These are phyloP conservation scores for Hemithea aestivaria DNA, from an alignment of 2,888 invertebrate species.

Conservation along the genomic window DNA sequence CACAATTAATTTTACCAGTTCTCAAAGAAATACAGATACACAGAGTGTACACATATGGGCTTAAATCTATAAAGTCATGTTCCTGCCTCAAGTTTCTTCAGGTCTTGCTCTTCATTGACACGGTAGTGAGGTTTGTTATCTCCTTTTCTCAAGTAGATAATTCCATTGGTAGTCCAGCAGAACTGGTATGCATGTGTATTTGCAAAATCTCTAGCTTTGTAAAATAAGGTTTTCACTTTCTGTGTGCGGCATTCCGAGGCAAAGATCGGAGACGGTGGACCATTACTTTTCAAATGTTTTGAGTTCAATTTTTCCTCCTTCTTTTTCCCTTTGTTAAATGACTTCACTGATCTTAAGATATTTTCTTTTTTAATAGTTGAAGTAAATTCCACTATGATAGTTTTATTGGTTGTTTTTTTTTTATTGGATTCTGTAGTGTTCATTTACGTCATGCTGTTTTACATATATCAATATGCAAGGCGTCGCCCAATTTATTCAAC, in stretches of 20 bases:
- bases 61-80: too few relatives aligned
- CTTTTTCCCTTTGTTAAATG: conserved; percentile 6
- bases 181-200: too few relatives aligned
- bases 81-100: too few relatives aligned
- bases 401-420: conserved; percentile 4
- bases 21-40: too few relatives aligned
- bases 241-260: neutral
- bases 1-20: too few relatives aligned
- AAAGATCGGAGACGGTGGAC: neutral
- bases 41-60: too few relatives aligned
- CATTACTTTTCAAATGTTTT: conserved; percentile 6
- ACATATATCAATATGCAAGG: neutral
- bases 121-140: too few relatives aligned
- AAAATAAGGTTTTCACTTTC: too few relatives aligned
- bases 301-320: conserved; percentile 7
- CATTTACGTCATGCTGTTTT: conserved; percentile 1
- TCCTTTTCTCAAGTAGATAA: too few relatives aligned
- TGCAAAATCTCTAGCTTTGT: too few relatives aligned
- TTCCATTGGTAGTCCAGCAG: too few relatives aligned
- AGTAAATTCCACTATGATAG: conserved; percentile 11
- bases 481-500: neutral
- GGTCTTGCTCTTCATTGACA: too few relatives aligned
- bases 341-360: conserved; percentile 4
- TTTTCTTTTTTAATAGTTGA: conserved; percentile 9
- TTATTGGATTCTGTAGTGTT: conserved; percentile 7